Evolutionary conservation across 2,888 invertebrate species (phyloP).

Genomic region (Phasia obesa): DNA sequence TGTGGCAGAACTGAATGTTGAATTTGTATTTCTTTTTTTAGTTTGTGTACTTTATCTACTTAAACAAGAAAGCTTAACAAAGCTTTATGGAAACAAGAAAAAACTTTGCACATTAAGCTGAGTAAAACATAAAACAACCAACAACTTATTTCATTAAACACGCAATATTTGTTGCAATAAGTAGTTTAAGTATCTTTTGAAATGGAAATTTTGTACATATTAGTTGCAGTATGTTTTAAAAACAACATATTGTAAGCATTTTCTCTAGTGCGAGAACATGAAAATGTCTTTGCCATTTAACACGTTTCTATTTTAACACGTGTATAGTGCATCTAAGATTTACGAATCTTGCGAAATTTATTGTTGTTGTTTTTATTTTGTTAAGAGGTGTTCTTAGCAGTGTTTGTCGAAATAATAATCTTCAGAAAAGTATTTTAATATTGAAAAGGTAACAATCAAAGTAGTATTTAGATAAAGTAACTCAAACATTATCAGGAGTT

Average conservation of each 20-base stretch:
- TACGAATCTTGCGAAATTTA: neutral
- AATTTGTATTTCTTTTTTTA: no score
- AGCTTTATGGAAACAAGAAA: slow-evolving; percentile 5
- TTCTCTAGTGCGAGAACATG: neutral
- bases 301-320: neutral
- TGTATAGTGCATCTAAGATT: neutral
- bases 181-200: neutral
- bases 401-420: neutral
- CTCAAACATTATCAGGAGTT: neutral
- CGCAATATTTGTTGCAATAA: neutral
- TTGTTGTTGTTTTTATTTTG: neutral
- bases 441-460: neutral
- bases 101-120: slow-evolving; percentile 40
- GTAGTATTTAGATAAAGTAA: neutral
- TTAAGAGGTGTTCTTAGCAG: neutral
- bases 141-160: slow-evolving; percentile 2
- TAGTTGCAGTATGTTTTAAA: neutral
- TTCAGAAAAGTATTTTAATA: neutral
- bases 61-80: neutral
- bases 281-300: neutral
- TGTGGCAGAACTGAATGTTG: no score
- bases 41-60: no score
- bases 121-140: slow-evolving; percentile 1
- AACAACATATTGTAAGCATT: neutral
- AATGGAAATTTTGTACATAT: neutral